Conservation (phyloP, 1,140 invertebrate genomes). For the Zaprionus nigranus region DNA sequence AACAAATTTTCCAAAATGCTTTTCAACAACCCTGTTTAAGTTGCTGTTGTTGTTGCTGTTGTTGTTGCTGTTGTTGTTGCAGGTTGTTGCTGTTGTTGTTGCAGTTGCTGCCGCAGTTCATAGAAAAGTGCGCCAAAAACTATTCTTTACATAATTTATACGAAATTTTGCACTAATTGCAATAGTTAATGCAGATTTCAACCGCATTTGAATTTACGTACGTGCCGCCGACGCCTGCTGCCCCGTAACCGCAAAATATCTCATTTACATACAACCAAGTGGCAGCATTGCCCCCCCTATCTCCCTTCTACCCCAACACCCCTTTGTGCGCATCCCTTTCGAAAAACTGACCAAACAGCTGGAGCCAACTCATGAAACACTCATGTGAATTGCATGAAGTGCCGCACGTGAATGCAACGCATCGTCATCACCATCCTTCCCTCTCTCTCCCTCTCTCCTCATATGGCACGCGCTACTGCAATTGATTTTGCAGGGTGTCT, state of each 20-base stretch:
- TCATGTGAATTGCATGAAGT: conserved; percentile 80
- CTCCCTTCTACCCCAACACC: neutral
- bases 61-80: neutral
- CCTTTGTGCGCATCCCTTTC: neutral
- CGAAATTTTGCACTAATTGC: conserved; percentile 80
- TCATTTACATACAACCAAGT: conserved; percentile 73
- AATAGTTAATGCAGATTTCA: conserved; percentile 82
- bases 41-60: neutral
- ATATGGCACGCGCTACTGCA: conserved; percentile 53
- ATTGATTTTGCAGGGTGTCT: conserved; percentile 66
- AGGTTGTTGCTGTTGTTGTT: neutral
- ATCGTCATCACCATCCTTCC: conserved; percentile 29
- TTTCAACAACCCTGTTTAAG: conserved; percentile 28
- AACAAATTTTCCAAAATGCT: conserved; percentile 39
- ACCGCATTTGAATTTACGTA: conserved; percentile 74
- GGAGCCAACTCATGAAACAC: conserved; percentile 54
- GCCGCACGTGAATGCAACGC: conserved; percentile 46
- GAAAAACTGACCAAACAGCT: conserved; percentile 57
- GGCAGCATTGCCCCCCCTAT: conserved; percentile 9
- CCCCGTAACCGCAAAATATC: conserved; percentile 69
- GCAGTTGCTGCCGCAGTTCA: conserved; percentile 50
- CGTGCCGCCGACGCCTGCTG: conserved; percentile 48
- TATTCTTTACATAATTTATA: conserved; percentile 83
- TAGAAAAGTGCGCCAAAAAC: conserved; percentile 73
- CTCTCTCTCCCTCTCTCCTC: neutral